A percentile compares a stretch with the other conserved stretches of the same genome.
Conservation (phyloP, 2,797 vertebrate species). For the Leptoclinus maculatus region DNA sequence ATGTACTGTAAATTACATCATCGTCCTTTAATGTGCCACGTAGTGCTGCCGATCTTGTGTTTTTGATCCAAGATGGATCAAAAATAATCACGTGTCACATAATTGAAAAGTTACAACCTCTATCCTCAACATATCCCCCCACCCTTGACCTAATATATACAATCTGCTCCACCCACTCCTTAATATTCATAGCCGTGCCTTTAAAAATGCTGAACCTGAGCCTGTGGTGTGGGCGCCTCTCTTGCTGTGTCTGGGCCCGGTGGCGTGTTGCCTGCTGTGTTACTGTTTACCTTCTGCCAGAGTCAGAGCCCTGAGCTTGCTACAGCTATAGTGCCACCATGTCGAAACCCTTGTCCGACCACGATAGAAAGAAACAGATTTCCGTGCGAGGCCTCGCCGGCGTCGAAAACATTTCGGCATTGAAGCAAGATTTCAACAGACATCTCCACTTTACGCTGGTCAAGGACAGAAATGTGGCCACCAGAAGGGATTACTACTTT, state of each 20-base stretch:
- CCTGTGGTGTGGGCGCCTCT: slow-evolving; percentile 45
- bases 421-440: slow-evolving; percentile 94
- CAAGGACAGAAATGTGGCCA: slow-evolving; percentile 95
- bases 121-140: background rate
- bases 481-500: slow-evolving; percentile 92
- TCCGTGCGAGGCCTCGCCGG: slow-evolving; percentile 93
- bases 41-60: background rate
- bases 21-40: background rate
- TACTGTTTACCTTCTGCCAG: slow-evolving; percentile 53
- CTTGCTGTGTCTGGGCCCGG: slow-evolving; percentile 51
- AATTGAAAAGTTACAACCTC: slow-evolving; percentile 17
- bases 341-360: slow-evolving; percentile 92
- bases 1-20: background rate
- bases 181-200: slow-evolving; percentile 74
- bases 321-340: slow-evolving; percentile 74
- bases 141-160: slow-evolving; percentile 35
- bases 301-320: slow-evolving; percentile 55
- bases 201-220: slow-evolving; percentile 68
- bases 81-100: slow-evolving; percentile 21
- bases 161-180: slow-evolving; percentile 67
- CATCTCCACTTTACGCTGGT: slow-evolving; percentile 96
- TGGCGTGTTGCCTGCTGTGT: slow-evolving; percentile 40
- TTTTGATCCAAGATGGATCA: background rate
- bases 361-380: slow-evolving; percentile 92
- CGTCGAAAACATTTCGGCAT: slow-evolving; percentile 89